Conservation (phyloP, 2,113 vertebrate species). For the Osmerus eperlanus region DNA sequence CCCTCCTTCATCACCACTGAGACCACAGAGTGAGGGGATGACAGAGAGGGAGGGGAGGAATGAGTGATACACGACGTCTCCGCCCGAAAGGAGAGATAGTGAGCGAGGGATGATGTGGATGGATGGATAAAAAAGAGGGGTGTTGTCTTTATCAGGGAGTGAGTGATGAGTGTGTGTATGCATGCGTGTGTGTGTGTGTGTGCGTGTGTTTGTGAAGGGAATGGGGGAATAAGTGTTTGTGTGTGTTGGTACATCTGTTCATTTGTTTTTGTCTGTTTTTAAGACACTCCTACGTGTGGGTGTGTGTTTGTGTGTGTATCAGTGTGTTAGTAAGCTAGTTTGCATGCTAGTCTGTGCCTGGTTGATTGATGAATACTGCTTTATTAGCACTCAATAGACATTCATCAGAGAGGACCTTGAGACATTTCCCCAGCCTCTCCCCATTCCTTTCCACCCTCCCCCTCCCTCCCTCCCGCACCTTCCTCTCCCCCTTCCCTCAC, state of each 20-base stretch:
- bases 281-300: background rate
- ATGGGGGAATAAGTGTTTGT: background rate
- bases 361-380: slow-evolving; percentile 54
- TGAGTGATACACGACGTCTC: slow-evolving; percentile 47
- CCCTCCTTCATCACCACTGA: slow-evolving; percentile 48
- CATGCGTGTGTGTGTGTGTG: background rate
- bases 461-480: background rate
- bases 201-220: background rate
- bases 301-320: slow-evolving; percentile 11
- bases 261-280: background rate
- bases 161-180: slow-evolving; percentile 40
- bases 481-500: background rate
- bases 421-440: slow-evolving; percentile 13
- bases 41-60: background rate
- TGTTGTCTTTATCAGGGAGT: slow-evolving; percentile 48
- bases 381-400: slow-evolving; percentile 42
- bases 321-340: slow-evolving; percentile 12
- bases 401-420: slow-evolving; percentile 29
- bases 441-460: background rate
- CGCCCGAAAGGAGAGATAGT: slow-evolving; percentile 35
- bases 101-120: slow-evolving; percentile 45
- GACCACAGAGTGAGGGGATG: no score
- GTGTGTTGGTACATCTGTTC: slow-evolving; percentile 11
- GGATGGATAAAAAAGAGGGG: slow-evolving; percentile 61
- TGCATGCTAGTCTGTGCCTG: slow-evolving; percentile 5